Conservation (phyloP, 2,113 vertebrate genomes). For the Hippolais icterina region DNA sequence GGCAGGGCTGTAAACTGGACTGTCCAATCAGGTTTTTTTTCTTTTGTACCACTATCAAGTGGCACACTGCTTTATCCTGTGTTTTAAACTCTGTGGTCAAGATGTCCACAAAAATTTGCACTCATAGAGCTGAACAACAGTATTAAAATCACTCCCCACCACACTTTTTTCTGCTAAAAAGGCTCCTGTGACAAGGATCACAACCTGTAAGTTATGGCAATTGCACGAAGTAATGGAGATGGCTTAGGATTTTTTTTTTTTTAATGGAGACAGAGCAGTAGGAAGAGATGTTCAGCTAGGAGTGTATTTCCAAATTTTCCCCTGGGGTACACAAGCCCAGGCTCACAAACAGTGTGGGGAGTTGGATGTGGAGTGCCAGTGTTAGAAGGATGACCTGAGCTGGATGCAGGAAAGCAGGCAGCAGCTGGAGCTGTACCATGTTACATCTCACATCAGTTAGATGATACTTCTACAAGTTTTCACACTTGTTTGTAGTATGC, state of each 20-base stretch:
- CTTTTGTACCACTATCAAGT: background rate
- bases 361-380: rapidly evolving
- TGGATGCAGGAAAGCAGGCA: background rate
- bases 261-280: background rate
- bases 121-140: background rate
- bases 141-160: background rate
- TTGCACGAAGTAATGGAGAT: background rate
- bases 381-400: background rate
- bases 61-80: rapidly evolving
- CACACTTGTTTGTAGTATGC: background rate
- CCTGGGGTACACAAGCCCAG: background rate
- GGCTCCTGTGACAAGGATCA: background rate
- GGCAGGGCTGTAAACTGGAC: background rate
- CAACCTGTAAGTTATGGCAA: background rate
- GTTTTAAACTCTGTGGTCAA: background rate
- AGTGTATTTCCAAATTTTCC: background rate
- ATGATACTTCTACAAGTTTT: background rate
- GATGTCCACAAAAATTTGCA: background rate
- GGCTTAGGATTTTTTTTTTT: background rate
- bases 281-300: background rate
- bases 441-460: background rate
- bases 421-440: background rate
- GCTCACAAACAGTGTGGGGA: background rate
- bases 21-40: background rate
- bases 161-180: background rate